A percentile compares a stretch with the other conserved stretches of the same genome.
phyloP scores from a whole-genome alignment of 2,113 vertebrate species.

The Arothron firmamentum region DNA sequence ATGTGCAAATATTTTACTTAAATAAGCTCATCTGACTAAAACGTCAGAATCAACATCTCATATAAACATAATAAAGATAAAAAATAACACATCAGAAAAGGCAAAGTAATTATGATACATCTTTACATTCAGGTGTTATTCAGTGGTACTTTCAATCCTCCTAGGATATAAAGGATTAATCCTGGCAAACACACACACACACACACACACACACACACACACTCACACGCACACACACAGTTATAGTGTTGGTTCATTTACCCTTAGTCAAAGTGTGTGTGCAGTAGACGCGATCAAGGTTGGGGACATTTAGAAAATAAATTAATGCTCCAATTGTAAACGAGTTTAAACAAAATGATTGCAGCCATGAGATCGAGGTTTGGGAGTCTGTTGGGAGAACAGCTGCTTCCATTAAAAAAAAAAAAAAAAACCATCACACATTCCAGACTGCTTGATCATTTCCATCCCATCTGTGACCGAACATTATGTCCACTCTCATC shows the following conservation, averaged over 20 bases:
- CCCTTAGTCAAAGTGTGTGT: constrained; percentile 39
- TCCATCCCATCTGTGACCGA: too few relatives aligned
- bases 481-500: too few relatives aligned
- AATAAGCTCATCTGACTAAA: constrained; percentile 78
- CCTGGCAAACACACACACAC: neutral
- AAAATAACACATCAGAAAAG: constrained; percentile 44
- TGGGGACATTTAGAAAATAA: neutral
- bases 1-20: constrained; percentile 63
- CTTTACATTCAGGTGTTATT: constrained; percentile 52
- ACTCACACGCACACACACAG: constrained; percentile 9
- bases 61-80: constrained; percentile 52
- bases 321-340: neutral
- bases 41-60: constrained; percentile 69
- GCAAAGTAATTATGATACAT: constrained; percentile 58
- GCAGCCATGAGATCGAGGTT: too few relatives aligned
- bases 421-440: too few relatives aligned
- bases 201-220: neutral
- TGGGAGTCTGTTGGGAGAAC: too few relatives aligned
- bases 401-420: too few relatives aligned
- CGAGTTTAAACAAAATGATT: too few relatives aligned
- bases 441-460: too few relatives aligned
- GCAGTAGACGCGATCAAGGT: constrained; percentile 33
- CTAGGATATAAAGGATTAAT: constrained; percentile 21
- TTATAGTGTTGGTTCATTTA: constrained; percentile 29
- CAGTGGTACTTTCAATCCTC: constrained; percentile 33